Evolutionary conservation across 2,888 invertebrate species (phyloP).

Genomic region (Amaurobius ferox): DNA sequence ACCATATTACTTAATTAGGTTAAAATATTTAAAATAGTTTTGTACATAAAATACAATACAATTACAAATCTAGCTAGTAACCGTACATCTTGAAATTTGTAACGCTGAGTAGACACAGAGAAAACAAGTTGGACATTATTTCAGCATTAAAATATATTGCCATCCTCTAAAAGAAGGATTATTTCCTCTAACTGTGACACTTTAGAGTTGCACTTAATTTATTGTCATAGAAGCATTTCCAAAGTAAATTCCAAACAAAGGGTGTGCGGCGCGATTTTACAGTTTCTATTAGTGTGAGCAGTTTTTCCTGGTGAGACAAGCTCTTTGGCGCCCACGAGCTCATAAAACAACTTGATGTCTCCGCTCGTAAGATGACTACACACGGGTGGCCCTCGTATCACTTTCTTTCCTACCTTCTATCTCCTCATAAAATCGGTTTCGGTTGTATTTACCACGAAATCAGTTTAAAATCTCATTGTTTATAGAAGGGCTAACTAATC

Average conservation of each 20-base stretch:
- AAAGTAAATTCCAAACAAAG: conserved; percentile 5
- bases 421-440: background rate
- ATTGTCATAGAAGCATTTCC: background rate
- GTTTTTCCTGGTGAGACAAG: conserved; percentile 8
- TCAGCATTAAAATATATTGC: background rate
- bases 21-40: background rate
- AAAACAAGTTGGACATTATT: background rate
- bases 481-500: background rate
- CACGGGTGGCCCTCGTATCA: background rate
- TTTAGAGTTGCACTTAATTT: background rate
- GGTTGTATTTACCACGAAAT: background rate
- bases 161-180: background rate
- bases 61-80: no score
- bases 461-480: background rate
- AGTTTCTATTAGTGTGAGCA: background rate
- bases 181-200: background rate
- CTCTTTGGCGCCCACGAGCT: conserved; percentile 13
- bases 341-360: conserved; percentile 19
- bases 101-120: no score
- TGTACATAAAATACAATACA: no score
- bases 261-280: background rate
- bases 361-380: background rate
- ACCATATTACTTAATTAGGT: no score
- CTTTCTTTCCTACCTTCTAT: background rate
- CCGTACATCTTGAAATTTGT: no score